Conservation (phyloP, 2,797 vertebrate species). For the Gymnopithys bicolor region DNA sequence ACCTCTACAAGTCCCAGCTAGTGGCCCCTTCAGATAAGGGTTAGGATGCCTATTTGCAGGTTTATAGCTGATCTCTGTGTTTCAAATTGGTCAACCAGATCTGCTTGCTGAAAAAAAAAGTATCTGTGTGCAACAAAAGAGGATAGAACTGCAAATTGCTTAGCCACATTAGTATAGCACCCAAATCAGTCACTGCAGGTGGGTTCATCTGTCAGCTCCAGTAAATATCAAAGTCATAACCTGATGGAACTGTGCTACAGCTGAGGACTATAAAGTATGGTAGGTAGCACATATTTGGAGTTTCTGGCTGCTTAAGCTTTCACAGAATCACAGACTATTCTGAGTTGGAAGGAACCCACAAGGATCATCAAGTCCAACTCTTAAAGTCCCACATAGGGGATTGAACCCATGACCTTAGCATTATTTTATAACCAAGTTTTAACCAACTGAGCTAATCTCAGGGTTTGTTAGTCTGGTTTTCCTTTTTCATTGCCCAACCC, state of each 20-base stretch:
- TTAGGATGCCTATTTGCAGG: neutral
- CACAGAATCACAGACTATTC: too few species aligned
- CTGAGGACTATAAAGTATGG: neutral
- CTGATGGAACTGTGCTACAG: neutral
- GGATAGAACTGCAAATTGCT: neutral
- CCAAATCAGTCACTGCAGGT: neutral
- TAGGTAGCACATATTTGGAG: neutral
- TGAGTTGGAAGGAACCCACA: too few species aligned
- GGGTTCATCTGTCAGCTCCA: neutral
- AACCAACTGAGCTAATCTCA: too few species aligned
- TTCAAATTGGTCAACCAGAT: neutral
- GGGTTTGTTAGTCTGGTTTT: neutral
- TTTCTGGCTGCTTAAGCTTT: neutral
- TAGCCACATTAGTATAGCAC: neutral
- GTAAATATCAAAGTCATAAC: neutral
- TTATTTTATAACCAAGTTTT: too few species aligned
- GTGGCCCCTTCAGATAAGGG: neutral
- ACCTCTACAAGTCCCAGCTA: neutral
- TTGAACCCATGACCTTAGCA: too few species aligned
- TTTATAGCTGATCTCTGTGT: neutral
- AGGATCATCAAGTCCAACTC: too few species aligned
- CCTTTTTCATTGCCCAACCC: neutral
- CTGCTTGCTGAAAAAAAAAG: neutral
- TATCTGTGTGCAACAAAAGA: neutral
- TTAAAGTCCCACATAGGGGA: too few species aligned